A percentile compares a stretch with the other conserved stretches of the same genome.
Conservation (phyloP, 1,140 invertebrate genomes). For the Drosophila obscura region DNA sequence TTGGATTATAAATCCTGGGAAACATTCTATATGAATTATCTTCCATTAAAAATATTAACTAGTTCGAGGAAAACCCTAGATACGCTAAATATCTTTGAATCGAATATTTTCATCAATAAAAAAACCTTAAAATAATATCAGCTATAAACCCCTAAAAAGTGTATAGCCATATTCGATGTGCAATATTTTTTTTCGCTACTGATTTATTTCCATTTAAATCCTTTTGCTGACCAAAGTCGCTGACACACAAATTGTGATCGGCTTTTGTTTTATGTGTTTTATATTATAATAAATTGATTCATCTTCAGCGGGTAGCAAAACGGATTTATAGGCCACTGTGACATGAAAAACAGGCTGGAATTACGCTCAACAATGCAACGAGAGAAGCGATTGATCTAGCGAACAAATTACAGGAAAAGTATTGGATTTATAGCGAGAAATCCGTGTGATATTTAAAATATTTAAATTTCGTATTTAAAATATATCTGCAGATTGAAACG, state of each 20-base stretch:
- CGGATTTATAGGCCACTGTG: slow-evolving; percentile 31
- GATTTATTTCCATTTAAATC: slow-evolving; percentile 47
- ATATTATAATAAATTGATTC: slow-evolving; percentile 48
- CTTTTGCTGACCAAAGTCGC: slow-evolving; percentile 46
- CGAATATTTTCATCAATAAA: neutral
- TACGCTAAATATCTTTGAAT: neutral
- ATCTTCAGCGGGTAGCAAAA: slow-evolving; percentile 8
- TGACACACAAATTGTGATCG: slow-evolving; percentile 41
- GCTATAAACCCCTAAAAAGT: too few species aligned
- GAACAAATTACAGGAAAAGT: slow-evolving; percentile 18
- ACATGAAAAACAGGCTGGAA: slow-evolving; percentile 31
- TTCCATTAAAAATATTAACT: too few species aligned
- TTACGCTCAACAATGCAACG: slow-evolving; percentile 8
- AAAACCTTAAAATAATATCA: neutral
- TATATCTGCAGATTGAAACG: too few species aligned
- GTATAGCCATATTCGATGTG: neutral
- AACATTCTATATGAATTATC: too few species aligned
- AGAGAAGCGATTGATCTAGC: slow-evolving; percentile 6
- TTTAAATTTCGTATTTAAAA: too few species aligned
- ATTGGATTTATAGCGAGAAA: neutral
- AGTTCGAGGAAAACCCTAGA: too few species aligned
- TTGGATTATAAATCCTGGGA: too few species aligned
- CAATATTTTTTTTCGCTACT: neutral
- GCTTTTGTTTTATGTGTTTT: slow-evolving; percentile 44
- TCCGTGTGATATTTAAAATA: too few species aligned